A percentile compares a stretch with the other conserved stretches of the same genome.
Evolutionary conservation across 2,797 vertebrate genomes (phyloP).

Genomic region (Pteronotus mesoamericanus): DNA sequence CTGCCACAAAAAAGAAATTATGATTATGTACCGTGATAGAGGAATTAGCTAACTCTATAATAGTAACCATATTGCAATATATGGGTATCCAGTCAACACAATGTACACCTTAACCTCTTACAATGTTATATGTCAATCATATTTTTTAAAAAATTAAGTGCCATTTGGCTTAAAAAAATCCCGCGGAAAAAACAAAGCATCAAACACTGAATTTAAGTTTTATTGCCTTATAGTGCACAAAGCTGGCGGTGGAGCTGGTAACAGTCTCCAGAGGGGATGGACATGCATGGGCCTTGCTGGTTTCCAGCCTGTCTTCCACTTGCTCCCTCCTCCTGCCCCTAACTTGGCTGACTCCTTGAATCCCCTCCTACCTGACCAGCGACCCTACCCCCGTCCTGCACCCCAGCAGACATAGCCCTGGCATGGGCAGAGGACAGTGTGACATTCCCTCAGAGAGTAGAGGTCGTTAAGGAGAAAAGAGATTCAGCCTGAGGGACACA

Average conservation of each 20-base stretch:
- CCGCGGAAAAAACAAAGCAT: not conserved
- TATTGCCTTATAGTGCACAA: not conserved
- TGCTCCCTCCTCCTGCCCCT: not conserved
- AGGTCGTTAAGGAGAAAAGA: not conserved
- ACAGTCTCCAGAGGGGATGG: not conserved
- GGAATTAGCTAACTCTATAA: no score
- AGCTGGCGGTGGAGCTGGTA: not conserved
- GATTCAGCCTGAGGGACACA: not conserved
- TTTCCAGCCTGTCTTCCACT: not conserved
- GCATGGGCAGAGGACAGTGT: not conserved
- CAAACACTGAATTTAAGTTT: not conserved
- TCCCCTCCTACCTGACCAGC: not conserved
- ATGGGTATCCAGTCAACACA: not conserved
- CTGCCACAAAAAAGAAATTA: not conserved
- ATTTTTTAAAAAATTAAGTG: not conserved
- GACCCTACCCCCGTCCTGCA: no score
- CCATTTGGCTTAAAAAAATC: not conserved
- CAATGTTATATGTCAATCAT: not conserved
- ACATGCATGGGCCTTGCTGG: fast-evolving
- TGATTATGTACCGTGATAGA: no score
- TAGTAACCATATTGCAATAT: not conserved
- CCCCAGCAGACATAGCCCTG: not conserved
- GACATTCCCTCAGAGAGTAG: not conserved
- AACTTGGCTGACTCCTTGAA: not conserved
- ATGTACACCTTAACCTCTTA: not conserved